phyloP scores from a whole-genome alignment of 2,797 vertebrate genomes.

The Ceyx erithaca region DNA sequence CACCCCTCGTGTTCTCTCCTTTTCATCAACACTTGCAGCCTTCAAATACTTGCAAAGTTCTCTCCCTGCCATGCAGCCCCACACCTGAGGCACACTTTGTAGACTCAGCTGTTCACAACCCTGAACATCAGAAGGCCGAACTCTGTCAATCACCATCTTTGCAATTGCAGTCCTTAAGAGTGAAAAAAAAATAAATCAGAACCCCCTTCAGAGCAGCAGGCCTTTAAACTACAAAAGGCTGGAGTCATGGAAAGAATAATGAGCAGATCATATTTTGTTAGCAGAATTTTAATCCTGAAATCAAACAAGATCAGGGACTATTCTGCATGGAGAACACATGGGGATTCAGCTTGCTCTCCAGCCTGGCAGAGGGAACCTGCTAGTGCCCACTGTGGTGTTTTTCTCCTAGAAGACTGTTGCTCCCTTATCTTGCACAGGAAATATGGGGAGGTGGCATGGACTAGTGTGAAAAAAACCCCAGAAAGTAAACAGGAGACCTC shows the following conservation, averaged over 20 bases:
- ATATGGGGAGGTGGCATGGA: not conserved
- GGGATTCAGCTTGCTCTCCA: not conserved
- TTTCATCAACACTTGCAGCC: constrained; percentile 14
- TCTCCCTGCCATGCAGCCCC: not conserved
- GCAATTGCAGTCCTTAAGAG: constrained; percentile 10
- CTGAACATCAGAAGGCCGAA: constrained; percentile 44
- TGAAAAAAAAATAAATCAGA: not conserved
- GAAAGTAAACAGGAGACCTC: not conserved
- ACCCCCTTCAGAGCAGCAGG: not conserved
- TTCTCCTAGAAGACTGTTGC: not conserved
- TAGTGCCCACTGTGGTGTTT: not conserved
- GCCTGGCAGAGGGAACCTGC: not conserved
- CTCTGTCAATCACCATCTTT: constrained; percentile 49
- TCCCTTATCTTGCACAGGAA: not conserved
- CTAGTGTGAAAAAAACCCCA: not conserved
- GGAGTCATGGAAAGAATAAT: constrained; percentile 40
- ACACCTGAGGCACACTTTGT: not conserved
- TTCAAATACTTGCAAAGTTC: constrained; percentile 22
- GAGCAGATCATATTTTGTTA: constrained; percentile 24
- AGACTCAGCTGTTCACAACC: not conserved
- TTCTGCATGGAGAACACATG: not conserved
- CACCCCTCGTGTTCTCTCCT: not conserved
- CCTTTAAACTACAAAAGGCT: constrained; percentile 50
- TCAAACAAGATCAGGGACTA: constrained; percentile 11
- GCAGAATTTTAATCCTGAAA: constrained; percentile 51